A percentile compares a stretch with the other conserved stretches of the same genome.
These are phyloP conservation scores for Pristionchus mayeri DNA, from an alignment of 2,888 invertebrate species.

Conservation along the genomic window DNA sequence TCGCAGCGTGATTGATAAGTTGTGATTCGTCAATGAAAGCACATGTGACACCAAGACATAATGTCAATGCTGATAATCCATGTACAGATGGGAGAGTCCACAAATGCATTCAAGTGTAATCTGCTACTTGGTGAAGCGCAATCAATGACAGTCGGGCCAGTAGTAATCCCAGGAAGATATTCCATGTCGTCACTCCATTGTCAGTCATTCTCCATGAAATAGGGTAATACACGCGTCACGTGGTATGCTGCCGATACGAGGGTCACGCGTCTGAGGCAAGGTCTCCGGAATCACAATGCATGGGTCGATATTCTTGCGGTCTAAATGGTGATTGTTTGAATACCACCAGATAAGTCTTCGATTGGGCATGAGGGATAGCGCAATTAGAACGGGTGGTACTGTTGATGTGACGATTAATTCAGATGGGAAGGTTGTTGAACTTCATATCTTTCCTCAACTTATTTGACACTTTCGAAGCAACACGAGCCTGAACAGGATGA, in stretches of 20 bases:
- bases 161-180: not conserved
- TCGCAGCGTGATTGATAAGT: not conserved
- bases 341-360: constrained; percentile 1
- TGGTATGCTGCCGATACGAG: not conserved
- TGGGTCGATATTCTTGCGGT: not conserved
- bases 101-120: not conserved
- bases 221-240: not conserved
- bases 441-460: too few species aligned
- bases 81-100: not conserved
- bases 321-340: constrained; percentile 11
- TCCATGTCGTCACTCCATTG: constrained; percentile 8
- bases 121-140: not conserved
- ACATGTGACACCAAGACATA: not conserved
- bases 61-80: not conserved
- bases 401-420: not conserved
- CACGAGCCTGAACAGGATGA: not conserved
- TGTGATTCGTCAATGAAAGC: not conserved
- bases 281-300: not conserved
- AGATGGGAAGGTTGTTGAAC: not conserved
- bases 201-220: not conserved
- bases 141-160: not conserved
- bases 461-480: not conserved
- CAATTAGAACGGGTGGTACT: not conserved
- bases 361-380: not conserved
- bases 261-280: not conserved